Base-by-base conservation (phyloP, 2,797 vertebrate species). In the Neosilurus hyrtlii region DNA sequence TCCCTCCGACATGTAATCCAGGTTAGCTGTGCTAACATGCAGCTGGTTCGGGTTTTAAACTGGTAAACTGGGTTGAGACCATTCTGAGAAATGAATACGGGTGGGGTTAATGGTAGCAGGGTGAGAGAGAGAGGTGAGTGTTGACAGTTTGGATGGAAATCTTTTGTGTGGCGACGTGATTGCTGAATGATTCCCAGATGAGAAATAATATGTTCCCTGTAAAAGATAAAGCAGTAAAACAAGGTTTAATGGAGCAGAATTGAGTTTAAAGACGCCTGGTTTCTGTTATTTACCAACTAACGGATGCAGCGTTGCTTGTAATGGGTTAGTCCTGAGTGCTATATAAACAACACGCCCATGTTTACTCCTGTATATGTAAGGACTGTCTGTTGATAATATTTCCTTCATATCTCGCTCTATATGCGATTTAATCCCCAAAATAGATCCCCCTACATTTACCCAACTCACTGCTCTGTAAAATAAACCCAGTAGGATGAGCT, bases 1-100 rank as follows among this genome's bases (percentile, higher is more conserved):
- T 94, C 94, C 2, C 92, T 95, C 1, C 92, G 92, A 71, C 92
- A 89, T 88, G 90, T 95, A 0, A 95, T 94, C 68, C 94, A 95
- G 93, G 95, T 94, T 83, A 88, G 90, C 61, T 11, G 12, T 15
- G 2, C 56, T 5, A 1, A 4, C 10, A 26, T 56, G 26, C 12
- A 4, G 0, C 4, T 8, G 16, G 0, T 37, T 43, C 7, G 0
- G 5, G 10, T 43, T 57, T 74, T 2, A 30, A 0, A 4, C 22
- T 12, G 10, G 22, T 30, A 49, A 49, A 43, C 9, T 1, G 20
- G 1, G 4, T 22, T n/a, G 49, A 2, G 3, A 56, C 9, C 4
- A 11, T 20, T 35, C 10, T 43, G 43, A 9, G 2, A n/a, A 43
- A 14, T 16, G 12, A 3, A 18, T 14, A 16, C 14, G 14, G 2